Percentiles rank a stretch among this genome's conserved stretches.
phyloP scores from a whole-genome alignment of 2,797 vertebrate species.

The Acropternis orthonyx region DNA sequence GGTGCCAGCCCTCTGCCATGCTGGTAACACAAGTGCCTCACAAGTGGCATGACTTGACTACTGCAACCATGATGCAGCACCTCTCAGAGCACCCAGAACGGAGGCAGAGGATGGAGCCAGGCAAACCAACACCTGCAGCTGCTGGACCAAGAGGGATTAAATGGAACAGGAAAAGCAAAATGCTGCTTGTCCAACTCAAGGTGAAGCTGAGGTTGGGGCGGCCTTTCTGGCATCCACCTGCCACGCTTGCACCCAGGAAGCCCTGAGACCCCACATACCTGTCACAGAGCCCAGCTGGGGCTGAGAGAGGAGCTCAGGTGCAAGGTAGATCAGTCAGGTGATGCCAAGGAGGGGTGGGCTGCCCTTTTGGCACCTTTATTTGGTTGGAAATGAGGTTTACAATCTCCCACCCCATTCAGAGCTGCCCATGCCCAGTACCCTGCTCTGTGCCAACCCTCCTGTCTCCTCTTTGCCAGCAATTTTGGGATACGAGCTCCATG shows the following conservation, averaged over 20 bases:
- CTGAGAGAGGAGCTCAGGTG: neutral
- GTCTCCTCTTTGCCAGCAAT: neutral
- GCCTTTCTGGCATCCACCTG: neutral
- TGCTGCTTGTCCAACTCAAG: neutral
- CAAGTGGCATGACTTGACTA: fast-evolving
- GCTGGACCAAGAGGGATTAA: neutral
- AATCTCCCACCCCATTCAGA: fast-evolving
- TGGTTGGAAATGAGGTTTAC: neutral
- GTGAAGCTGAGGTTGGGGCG: neutral
- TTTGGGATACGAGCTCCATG: fast-evolving
- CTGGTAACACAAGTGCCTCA: fast-evolving
- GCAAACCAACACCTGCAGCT: neutral
- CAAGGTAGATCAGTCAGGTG: neutral
- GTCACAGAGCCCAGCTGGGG: too few species aligned
- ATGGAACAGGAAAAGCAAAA: neutral
- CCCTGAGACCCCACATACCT: neutral
- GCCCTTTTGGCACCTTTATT: neutral
- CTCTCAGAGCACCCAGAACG: neutral
- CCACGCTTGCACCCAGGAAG: neutral
- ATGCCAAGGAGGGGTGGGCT: neutral
- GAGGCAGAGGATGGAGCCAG: neutral
- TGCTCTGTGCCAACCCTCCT: fast-evolving
- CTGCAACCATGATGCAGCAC: too few species aligned
- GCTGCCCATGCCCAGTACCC: neutral
- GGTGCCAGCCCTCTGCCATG: neutral